Percentiles rank a stretch among this genome's conserved stretches.
phyloP scores from a whole-genome alignment of 2,113 vertebrate species.

The Odocoileus hemionus region DNA sequence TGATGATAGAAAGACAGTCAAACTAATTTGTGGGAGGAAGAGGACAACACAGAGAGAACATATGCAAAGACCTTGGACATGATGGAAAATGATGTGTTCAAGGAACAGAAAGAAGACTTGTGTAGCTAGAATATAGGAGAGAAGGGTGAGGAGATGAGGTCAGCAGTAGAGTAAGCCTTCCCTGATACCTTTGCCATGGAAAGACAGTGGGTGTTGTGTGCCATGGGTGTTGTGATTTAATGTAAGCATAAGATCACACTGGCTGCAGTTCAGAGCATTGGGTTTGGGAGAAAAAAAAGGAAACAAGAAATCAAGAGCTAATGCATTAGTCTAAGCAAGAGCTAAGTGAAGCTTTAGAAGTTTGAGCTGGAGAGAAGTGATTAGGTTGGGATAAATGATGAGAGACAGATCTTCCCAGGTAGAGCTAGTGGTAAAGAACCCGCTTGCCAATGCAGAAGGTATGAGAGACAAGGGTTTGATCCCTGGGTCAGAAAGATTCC shows the following conservation, averaged over 20 bases:
- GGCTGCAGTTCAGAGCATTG: not conserved
- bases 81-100: not conserved
- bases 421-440: not conserved
- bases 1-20: not conserved
- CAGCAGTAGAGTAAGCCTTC: not conserved
- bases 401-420: not conserved
- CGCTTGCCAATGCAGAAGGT: not conserved
- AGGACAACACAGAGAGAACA: not conserved
- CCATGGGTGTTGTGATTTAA: not conserved
- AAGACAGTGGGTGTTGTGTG: not conserved
- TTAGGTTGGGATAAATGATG: not conserved
- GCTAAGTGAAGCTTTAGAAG: not conserved
- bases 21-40: not conserved
- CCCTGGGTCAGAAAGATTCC: not conserved
- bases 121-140: not conserved
- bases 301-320: not conserved
- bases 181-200: not conserved
- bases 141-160: not conserved
- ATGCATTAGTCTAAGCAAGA: not conserved
- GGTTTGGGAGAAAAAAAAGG: not conserved
- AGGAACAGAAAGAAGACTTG: not conserved
- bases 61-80: not conserved
- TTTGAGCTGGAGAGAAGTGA: not conserved
- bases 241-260: not conserved
- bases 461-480: not conserved